Evolutionary conservation across 2,888 invertebrate species (phyloP), one percentile per base, ranked within the genome.

Genomic region (Epinotia brunnichana): DNA sequence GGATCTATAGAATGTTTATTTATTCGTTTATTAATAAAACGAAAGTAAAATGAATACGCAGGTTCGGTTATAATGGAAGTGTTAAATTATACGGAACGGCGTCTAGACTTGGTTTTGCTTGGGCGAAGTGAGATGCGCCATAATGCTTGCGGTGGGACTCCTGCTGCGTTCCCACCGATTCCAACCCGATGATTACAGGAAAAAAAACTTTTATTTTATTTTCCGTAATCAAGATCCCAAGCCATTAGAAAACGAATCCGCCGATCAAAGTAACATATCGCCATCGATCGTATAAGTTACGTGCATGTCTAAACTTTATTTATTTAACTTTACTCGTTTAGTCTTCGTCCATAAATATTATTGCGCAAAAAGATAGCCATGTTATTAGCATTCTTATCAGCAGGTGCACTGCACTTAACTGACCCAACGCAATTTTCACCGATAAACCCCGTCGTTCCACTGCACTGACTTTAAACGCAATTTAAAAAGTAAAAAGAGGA

Each of bases 71-170:
- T 86, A 86, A 84, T 87, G 84, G 76, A 72, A 83, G 79, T 83
- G 82, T 85, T 85, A 84, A 84, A 73, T 73, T 86, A 83, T 83
- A 85, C 83, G 81, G 79, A 83, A 81, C 79, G 77, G 78, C 81
- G 89, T 91, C 91, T 92, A 91, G 91, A 90, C 91, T 80, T 82
- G 87, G 90, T 91, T 91, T 89, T 89, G 89, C 88, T 88, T 85
- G 82, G 81, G 78, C 87, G 86, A 84, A 77, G 82, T 78, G 82
- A 85, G 85, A 83, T 83, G 82, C 82, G 83, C 83, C 81, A 80
- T 82, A 81, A 80, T 77, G 81, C 82, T 82, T 87, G 90, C 82
- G 88, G 89, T 87, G 81, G 86, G 82, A 81, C 87, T 83, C 91
- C 89, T 88, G 88, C 89, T 86, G 90, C 73, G 89, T 90, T 90